Percentiles rank a stretch among this genome's conserved stretches.
These are phyloP conservation scores for Stegana nigrithorax DNA, from an alignment of 2,888 invertebrate species.

Conservation along the genomic window DNA sequence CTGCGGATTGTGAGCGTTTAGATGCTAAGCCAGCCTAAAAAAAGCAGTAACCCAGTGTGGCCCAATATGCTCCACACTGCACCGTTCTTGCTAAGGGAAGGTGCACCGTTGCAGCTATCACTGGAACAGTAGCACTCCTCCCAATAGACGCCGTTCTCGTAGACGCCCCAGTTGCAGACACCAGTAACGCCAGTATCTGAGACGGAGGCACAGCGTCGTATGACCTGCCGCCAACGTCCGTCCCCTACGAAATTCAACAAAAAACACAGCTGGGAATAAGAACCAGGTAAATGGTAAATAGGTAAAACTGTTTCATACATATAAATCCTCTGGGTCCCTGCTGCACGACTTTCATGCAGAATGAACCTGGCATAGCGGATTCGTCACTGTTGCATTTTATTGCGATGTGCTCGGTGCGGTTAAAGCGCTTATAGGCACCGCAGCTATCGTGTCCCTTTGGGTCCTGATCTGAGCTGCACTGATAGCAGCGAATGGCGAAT, in stretches of 20 bases:
- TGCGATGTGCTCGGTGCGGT: slow-evolving; percentile 85
- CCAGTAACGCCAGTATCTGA: slow-evolving; percentile 92
- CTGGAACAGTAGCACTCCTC: slow-evolving; percentile 96
- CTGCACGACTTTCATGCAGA: slow-evolving; percentile 94
- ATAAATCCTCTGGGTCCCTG: slow-evolving; percentile 95
- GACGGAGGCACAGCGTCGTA: slow-evolving; percentile 89
- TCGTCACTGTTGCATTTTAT: slow-evolving; percentile 96
- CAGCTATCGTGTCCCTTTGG: slow-evolving; percentile 82
- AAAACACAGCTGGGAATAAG: not conserved
- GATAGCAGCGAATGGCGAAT: slow-evolving; percentile 86
- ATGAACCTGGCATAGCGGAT: slow-evolving; percentile 93
- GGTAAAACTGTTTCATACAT: slow-evolving; percentile 76
- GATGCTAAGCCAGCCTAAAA: no score
- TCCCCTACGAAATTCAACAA: slow-evolving; percentile 77
- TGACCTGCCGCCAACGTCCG: slow-evolving; percentile 92
- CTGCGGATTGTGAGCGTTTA: not conserved
- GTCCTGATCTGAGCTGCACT: slow-evolving; percentile 90
- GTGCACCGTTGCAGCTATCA: slow-evolving; percentile 82
- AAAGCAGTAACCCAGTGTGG: no score
- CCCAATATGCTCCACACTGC: slow-evolving; percentile 3
- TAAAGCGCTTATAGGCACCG: slow-evolving; percentile 89
- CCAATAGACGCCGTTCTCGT: slow-evolving; percentile 95
- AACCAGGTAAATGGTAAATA: no score
- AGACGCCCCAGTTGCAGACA: slow-evolving; percentile 96
- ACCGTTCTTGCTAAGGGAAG: slow-evolving; percentile 31